Conservation (phyloP, 2,113 vertebrate genomes). For the Rutilus rutilus region DNA sequence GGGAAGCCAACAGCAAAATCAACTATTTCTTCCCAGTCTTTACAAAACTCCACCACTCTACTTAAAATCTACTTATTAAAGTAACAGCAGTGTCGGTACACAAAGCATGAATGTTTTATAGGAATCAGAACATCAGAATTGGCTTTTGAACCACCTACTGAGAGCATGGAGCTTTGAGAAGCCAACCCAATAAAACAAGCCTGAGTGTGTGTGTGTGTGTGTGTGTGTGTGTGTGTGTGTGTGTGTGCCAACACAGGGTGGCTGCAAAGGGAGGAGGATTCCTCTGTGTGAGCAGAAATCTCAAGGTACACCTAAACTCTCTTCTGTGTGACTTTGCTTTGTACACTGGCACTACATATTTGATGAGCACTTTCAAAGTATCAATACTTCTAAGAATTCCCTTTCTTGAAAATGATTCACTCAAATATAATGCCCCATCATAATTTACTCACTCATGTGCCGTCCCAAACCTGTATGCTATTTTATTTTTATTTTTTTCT, state of each 20-base stretch:
- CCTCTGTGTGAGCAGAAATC: background rate
- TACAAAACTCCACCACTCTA: background rate
- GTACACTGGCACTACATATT: background rate
- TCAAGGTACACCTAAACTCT: background rate
- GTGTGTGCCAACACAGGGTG: no score
- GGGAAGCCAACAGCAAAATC: slow-evolving; percentile 23
- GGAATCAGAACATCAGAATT: slow-evolving; percentile 27
- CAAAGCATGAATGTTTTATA: slow-evolving; percentile 36
- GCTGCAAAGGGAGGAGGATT: background rate
- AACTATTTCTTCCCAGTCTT: background rate
- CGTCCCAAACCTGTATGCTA: background rate
- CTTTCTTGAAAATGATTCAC: background rate
- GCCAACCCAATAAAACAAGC: slow-evolving; percentile 20
- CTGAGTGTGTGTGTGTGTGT: no score
- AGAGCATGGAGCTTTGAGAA: slow-evolving; percentile 33
- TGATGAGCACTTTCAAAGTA: background rate
- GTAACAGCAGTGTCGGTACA: slow-evolving; percentile 1
- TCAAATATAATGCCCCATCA: background rate
- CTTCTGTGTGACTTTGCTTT: background rate
- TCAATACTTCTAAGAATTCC: background rate
- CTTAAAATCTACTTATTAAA: slow-evolving; percentile 28
- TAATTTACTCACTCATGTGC: background rate
- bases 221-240: no score
- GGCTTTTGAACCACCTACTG: slow-evolving; percentile 17
- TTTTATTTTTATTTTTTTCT: background rate